Conservation (phyloP, 2,113 vertebrate genomes). For the Pachycephala philippinensis region DNA sequence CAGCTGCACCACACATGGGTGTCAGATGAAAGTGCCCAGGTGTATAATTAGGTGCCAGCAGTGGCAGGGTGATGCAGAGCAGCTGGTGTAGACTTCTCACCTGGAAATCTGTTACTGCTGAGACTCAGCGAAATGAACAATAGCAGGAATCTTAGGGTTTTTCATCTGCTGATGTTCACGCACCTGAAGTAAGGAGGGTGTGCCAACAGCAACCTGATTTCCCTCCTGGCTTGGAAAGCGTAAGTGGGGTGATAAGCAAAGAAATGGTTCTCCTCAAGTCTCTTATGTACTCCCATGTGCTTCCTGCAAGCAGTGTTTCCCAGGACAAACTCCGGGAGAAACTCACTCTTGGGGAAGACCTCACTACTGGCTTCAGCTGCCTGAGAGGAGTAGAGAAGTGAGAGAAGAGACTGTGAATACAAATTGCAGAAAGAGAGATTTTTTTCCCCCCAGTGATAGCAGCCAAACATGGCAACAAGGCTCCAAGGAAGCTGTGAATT, state of each 20-base stretch:
- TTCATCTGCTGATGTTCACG: accelerated
- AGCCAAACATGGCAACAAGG: not conserved
- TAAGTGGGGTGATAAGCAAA: accelerated
- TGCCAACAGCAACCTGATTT: not conserved
- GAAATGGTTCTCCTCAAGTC: not conserved
- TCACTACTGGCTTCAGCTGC: not conserved
- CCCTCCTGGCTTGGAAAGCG: not conserved
- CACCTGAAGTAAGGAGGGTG: not conserved
- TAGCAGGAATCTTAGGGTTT: not conserved
- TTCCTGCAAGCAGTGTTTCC: not conserved
- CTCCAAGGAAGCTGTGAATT: not conserved
- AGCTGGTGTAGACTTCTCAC: not conserved
- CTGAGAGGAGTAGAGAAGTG: not conserved
- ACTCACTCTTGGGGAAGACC: not conserved
- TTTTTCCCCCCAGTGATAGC: not conserved
- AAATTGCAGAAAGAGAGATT: not conserved
- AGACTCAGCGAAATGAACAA: not conserved
- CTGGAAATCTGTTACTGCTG: not conserved
- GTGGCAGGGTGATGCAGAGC: not conserved
- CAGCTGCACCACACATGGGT: accelerated
- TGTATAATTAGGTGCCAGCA: not conserved
- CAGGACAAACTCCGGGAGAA: not conserved
- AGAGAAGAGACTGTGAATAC: not conserved
- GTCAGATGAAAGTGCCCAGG: not conserved
- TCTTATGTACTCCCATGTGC: not conserved